Conservation (phyloP, 2,113 vertebrate genomes). For the Epinephelus fuscoguttatus region DNA sequence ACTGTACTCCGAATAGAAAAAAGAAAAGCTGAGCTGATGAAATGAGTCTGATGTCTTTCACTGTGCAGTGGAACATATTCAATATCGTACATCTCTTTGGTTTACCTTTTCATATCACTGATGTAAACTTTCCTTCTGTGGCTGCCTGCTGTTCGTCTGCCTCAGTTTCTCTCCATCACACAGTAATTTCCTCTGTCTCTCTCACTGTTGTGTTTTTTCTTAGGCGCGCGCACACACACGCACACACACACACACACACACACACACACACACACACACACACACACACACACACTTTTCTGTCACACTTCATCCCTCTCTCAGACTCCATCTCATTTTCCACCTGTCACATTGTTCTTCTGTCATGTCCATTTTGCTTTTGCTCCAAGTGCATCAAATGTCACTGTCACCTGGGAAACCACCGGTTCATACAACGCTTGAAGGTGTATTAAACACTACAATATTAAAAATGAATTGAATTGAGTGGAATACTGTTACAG, state of each 20-base stretch:
- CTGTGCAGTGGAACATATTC: neutral
- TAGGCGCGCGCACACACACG: neutral
- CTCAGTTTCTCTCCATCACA: conserved; percentile 13
- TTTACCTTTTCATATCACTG: neutral
- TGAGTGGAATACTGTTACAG: neutral
- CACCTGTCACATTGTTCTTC: conserved; percentile 45
- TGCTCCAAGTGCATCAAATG: conserved; percentile 24
- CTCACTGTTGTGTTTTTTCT: neutral
- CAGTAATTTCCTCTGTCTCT: conserved; percentile 5
- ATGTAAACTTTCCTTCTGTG: conserved; percentile 6
- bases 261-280: neutral
- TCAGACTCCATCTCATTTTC: conserved; percentile 38
- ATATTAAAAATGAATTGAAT: neutral
- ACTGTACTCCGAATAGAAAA: neutral
- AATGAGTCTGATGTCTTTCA: no score
- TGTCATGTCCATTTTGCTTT: conserved; percentile 44
- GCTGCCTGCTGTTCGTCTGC: conserved; percentile 12
- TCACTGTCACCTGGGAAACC: conserved; percentile 23
- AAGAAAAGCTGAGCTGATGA: neutral
- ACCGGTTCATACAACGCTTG: neutral
- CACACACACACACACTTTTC: conserved; percentile 19
- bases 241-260: neutral
- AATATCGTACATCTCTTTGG: neutral
- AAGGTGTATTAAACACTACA: neutral
- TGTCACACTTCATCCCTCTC: conserved; percentile 27